Percentiles rank a stretch among this genome's conserved stretches.
Evolutionary conservation across 35 echinoderm and acorn worm genomes (phyloP).

Genomic region (Lytechinus pictus): DNA sequence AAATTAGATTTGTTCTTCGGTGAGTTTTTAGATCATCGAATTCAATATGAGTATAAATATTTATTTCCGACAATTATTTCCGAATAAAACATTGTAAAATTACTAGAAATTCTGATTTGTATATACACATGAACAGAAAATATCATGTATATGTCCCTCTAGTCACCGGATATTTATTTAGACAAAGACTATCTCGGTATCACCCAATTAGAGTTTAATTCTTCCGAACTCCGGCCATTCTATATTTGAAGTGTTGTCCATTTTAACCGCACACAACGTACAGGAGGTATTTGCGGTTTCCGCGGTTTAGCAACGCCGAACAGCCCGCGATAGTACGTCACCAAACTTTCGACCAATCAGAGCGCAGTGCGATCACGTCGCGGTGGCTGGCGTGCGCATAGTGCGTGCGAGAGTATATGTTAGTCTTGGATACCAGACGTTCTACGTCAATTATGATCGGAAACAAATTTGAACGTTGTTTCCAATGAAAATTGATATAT

Average conservation of each 20-base stretch:
- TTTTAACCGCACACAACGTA: neutral
- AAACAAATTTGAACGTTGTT: neutral
- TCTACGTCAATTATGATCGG: neutral
- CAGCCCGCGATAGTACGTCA: neutral
- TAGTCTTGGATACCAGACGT: neutral
- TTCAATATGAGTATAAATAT: too few relatives aligned
- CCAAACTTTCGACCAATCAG: neutral
- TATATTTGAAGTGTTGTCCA: neutral
- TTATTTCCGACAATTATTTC: too few relatives aligned
- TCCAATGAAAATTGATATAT: neutral
- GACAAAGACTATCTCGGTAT: neutral
- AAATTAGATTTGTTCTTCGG: neutral
- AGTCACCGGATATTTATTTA: neutral
- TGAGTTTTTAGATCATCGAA: neutral
- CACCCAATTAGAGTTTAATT: neutral
- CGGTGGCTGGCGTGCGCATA: neutral
- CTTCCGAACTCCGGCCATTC: neutral
- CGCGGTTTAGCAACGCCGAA: neutral
- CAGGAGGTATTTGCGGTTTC: neutral
- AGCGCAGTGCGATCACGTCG: neutral
- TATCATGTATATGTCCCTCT: neutral
- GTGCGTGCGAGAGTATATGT: neutral
- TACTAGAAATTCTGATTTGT: neutral
- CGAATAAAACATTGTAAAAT: neutral
- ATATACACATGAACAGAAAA: neutral